Conservation (phyloP, 2,888 invertebrate species). For the Drosophila incognita region DNA sequence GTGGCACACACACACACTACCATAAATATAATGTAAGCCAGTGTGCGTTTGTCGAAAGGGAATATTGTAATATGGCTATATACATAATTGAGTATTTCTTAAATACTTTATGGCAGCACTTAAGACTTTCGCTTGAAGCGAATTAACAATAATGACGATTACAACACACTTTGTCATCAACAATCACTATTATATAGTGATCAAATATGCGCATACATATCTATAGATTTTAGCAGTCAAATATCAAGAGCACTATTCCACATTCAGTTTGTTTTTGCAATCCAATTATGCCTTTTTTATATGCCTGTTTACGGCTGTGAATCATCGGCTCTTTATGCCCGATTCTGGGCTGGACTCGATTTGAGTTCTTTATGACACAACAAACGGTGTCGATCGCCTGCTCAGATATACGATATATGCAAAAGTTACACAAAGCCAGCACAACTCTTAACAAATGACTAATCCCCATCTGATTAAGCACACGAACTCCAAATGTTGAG, state of each 20-base stretch:
- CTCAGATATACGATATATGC: constrained; percentile 3
- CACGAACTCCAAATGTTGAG: not conserved
- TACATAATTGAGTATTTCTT: constrained; percentile 50
- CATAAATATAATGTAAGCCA: constrained; percentile 10
- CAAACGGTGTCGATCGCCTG: constrained; percentile 29
- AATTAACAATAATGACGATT: constrained; percentile 12
- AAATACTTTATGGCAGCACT: constrained; percentile 33
- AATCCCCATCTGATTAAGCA: constrained; percentile 3
- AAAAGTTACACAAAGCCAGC: not conserved
- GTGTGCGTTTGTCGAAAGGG: not conserved
- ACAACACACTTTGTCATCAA: constrained; percentile 28
- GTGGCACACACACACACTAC: constrained; percentile 8
- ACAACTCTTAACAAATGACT: constrained; percentile 26
- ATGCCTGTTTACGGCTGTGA: constrained; percentile 28
- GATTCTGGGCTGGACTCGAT: not conserved
- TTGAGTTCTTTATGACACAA: constrained; percentile 18
- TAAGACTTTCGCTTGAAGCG: constrained; percentile 9
- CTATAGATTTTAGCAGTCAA: not conserved
- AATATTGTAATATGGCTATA: constrained; percentile 18
- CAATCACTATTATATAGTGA: constrained; percentile 7
- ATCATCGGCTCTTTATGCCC: constrained; percentile 9
- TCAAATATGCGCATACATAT: constrained; percentile 5
- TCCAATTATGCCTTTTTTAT: not conserved
- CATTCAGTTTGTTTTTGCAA: not conserved
- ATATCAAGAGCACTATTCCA: not conserved